A percentile compares a stretch with the other conserved stretches of the same genome.
Evolutionary conservation across 1,140 invertebrate species (phyloP).

Genomic region (Hesperophylax magnus): DNA sequence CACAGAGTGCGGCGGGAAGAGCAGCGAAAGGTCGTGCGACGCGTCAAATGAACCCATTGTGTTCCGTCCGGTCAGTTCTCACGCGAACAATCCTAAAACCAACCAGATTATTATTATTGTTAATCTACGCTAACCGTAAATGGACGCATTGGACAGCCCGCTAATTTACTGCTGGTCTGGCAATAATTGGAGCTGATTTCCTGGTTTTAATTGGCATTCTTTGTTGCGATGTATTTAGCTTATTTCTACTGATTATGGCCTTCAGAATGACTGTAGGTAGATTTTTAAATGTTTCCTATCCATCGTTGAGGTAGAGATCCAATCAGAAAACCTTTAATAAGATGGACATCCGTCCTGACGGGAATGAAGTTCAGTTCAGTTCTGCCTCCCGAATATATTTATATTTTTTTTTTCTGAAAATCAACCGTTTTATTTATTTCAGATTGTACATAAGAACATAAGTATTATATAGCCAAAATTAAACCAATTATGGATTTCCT

Average conservation of each 20-base stretch:
- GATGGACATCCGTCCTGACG: no score
- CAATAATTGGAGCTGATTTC: background rate
- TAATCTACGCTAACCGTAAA: constrained; percentile 28
- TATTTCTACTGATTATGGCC: background rate
- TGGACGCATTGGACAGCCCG: constrained; percentile 17
- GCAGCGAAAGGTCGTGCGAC: constrained; percentile 44
- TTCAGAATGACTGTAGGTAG: background rate
- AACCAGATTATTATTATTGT: no score
- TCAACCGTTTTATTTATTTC: no score
- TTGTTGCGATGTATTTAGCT: background rate
- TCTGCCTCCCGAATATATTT: no score
- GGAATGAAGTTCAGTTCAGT: no score
- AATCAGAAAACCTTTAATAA: no score
- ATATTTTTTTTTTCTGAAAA: no score
- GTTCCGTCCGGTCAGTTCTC: constrained; percentile 20
- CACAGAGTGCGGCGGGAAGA: constrained; percentile 22
- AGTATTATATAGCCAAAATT: no score
- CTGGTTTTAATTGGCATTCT: background rate
- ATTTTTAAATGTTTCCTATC: no score
- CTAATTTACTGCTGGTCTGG: constrained; percentile 22
- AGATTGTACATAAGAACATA: no score
- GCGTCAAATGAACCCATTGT: constrained; percentile 36
- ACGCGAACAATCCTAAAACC: constrained; percentile 12
- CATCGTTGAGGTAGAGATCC: no score
- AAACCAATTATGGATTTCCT: no score